These are phyloP conservation scores for Drosophila emarginata DNA, from an alignment of 2,888 invertebrate genomes.

Conservation along the genomic window DNA sequence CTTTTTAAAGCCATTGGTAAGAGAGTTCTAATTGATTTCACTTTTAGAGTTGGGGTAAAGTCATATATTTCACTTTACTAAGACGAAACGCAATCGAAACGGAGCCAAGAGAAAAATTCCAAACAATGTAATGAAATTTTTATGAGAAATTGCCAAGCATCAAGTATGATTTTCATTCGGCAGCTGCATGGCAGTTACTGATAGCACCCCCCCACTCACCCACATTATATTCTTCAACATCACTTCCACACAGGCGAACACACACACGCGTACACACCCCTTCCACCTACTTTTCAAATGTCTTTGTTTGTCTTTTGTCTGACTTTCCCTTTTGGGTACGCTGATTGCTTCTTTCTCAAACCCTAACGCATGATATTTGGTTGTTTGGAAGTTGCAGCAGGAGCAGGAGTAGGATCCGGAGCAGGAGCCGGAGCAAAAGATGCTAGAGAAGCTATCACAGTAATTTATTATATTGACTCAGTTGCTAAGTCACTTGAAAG, in stretches of 20 bases:
- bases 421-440: not conserved
- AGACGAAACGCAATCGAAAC: not conserved
- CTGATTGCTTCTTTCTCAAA: constrained; percentile 56
- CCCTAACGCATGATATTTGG: constrained; percentile 12
- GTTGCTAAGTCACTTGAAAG: constrained; percentile 44
- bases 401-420: not conserved
- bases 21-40: constrained; percentile 12
- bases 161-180: constrained; percentile 47
- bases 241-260: not conserved
- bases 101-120: constrained; percentile 11
- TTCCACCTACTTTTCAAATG: constrained; percentile 13
- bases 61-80: not conserved
- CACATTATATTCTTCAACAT: not conserved
- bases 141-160: constrained; percentile 58
- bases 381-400: constrained; percentile 13
- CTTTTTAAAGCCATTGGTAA: constrained; percentile 8
- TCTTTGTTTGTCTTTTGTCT: constrained; percentile 54
- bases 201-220: constrained; percentile 21
- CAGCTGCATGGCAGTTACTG: constrained; percentile 34
- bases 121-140: constrained; percentile 59
- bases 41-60: constrained; percentile 9
- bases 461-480: constrained; percentile 64
- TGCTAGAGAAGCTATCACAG: constrained; percentile 41
- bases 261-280: not conserved
- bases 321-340: constrained; percentile 16